These are phyloP conservation scores for Heptranchias perlo DNA, from an alignment of 2,113 vertebrate genomes.

Conservation along the genomic window DNA sequence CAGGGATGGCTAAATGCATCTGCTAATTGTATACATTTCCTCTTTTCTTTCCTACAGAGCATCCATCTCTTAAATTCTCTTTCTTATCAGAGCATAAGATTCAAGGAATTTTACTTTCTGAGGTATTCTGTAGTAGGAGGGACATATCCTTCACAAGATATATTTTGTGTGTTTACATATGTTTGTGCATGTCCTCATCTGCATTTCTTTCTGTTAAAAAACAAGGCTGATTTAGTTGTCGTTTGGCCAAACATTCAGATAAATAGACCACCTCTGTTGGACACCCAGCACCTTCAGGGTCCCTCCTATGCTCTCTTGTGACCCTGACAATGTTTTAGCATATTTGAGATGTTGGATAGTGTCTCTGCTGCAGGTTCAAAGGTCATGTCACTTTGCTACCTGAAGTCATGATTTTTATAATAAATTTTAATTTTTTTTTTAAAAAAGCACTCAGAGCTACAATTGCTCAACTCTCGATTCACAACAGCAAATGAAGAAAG, in stretches of 20 bases:
- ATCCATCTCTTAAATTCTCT: conserved; percentile 15
- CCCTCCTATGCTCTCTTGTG: not conserved
- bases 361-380: conserved; percentile 30
- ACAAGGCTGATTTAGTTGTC: not conserved
- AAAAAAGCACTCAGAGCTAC: conserved; percentile 27
- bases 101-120: conserved; percentile 27
- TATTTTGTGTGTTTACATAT: conserved; percentile 12
- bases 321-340: not conserved
- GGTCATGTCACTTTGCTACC: conserved; percentile 28
- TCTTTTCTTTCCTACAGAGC: not conserved
- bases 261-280: not conserved
- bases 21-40: not conserved
- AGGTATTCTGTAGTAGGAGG: conserved; percentile 25
- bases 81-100: not conserved
- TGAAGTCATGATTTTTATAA: conserved; percentile 27
- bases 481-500: conserved; percentile 61
- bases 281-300: not conserved
- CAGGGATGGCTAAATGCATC: not conserved
- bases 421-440: conserved; percentile 21
- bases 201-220: conserved; percentile 11
- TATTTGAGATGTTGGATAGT: conserved; percentile 25
- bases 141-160: not conserved
- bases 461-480: conserved; percentile 30
- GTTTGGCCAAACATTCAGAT: not conserved
- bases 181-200: not conserved